These are phyloP conservation scores for Helostoma temminkii DNA, from an alignment of 2,797 vertebrate species.

Conservation along the genomic window DNA sequence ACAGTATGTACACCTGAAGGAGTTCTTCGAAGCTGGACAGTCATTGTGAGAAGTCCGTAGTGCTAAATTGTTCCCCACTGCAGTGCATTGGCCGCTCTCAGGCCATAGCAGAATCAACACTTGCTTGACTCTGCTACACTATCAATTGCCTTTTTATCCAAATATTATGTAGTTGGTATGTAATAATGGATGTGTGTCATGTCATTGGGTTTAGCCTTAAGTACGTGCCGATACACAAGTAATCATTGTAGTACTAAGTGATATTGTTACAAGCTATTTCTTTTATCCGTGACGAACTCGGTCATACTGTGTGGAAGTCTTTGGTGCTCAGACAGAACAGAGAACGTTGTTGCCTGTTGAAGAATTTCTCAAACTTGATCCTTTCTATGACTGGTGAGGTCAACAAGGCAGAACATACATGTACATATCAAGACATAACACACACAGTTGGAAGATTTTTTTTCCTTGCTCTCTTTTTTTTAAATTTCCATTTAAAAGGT, in stretches of 20 bases:
- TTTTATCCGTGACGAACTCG: conserved; percentile 61
- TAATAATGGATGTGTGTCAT: conserved; percentile 77
- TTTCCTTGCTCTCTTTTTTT: no score
- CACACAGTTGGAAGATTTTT: not conserved
- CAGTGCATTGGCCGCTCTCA: conserved; percentile 51
- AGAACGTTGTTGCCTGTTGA: conserved; percentile 31
- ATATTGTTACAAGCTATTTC: conserved; percentile 66
- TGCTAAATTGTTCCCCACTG: conserved; percentile 59
- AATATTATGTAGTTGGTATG: conserved; percentile 77
- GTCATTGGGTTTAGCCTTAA: conserved; percentile 80
- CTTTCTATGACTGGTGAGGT: conserved; percentile 36
- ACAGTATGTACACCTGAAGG: conserved; percentile 51
- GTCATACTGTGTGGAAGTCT: conserved; percentile 49
- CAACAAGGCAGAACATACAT: not conserved
- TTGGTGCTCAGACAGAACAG: conserved; percentile 30
- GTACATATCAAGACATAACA: conserved; percentile 25
- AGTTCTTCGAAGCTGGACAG: conserved; percentile 41
- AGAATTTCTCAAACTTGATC: conserved; percentile 70
- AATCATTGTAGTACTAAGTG: conserved; percentile 77
- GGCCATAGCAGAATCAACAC: conserved; percentile 56
- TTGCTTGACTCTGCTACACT: conserved; percentile 66
- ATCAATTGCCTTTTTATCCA: conserved; percentile 77
- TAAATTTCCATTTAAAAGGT: conserved; percentile 9
- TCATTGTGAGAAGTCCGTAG: conserved; percentile 54
- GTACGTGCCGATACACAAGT: conserved; percentile 71